Conservation (phyloP, 2,113 vertebrate species). For the Paedocypris sp. region DNA sequence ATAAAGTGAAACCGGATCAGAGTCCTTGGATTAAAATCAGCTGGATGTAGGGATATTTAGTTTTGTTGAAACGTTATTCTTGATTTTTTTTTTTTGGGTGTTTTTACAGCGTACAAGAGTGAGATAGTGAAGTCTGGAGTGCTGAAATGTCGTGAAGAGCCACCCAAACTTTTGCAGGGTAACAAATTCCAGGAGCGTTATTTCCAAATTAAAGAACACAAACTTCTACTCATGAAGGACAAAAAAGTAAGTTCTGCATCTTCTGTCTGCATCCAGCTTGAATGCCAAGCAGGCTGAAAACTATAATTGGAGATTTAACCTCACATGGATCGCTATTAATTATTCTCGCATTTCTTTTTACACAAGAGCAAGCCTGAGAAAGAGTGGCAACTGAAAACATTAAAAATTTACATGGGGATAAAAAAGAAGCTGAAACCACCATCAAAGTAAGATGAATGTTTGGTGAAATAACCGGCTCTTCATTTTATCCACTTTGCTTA, state of each 20-base stretch:
- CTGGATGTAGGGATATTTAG: too few relatives aligned
- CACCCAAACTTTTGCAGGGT: constrained; percentile 77
- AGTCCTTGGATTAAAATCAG: too few relatives aligned
- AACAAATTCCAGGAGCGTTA: constrained; percentile 87
- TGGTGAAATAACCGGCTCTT: neutral
- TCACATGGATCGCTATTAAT: too few relatives aligned
- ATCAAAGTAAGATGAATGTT: constrained; percentile 60
- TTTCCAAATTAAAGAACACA: constrained; percentile 76
- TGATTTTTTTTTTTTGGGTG: neutral
- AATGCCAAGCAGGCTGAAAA: too few relatives aligned
- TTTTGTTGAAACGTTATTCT: neutral
- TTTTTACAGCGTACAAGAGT: constrained; percentile 65
- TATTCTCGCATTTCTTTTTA: neutral
- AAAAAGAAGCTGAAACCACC: constrained; percentile 87
- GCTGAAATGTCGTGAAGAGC: constrained; percentile 81
- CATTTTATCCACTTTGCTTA: neutral
- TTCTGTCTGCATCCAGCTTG: neutral
- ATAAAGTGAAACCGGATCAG: too few relatives aligned
- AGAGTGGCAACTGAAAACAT: constrained; percentile 79
- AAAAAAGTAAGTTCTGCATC: constrained; percentile 68
- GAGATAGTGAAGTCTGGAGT: constrained; percentile 80
- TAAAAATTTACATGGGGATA: constrained; percentile 91
- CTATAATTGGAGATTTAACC: too few relatives aligned
- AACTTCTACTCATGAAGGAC: constrained; percentile 85
- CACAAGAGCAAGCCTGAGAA: constrained; percentile 85